phyloP scores from a whole-genome alignment of 2,797 vertebrate genomes.

The Onychomys arenicola region DNA sequence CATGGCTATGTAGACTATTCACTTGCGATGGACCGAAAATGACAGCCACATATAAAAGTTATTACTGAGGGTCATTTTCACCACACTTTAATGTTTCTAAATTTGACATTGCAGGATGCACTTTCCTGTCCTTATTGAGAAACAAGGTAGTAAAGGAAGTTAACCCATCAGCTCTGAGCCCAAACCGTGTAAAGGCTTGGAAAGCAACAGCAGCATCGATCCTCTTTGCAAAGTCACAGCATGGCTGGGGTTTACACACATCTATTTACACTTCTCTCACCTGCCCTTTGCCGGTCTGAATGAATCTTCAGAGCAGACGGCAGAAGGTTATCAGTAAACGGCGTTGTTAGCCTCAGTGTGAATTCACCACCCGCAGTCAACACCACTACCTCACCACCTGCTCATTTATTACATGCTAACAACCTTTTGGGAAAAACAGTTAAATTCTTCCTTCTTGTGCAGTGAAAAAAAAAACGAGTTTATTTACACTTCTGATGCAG shows the following conservation, averaged over 20 bases:
- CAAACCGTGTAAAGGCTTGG: constrained; percentile 76
- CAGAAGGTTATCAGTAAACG: constrained; percentile 86
- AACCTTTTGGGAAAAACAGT: constrained; percentile 69
- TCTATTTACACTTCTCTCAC: constrained; percentile 86
- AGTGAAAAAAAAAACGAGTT: constrained; percentile 22
- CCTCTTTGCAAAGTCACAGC: constrained; percentile 83
- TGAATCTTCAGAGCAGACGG: constrained; percentile 89
- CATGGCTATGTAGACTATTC: not conserved
- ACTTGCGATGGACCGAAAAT: not conserved
- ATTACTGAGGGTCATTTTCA: not conserved
- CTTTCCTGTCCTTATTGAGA: not conserved
- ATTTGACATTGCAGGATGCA: constrained; percentile 41
- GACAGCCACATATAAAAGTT: not conserved
- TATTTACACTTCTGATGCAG: constrained; percentile 9
- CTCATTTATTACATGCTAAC: constrained; percentile 81
- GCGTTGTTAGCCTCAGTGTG: constrained; percentile 82
- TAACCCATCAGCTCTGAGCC: constrained; percentile 46
- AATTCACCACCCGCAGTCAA: constrained; percentile 81
- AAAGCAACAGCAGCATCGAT: constrained; percentile 80
- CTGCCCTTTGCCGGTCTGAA: constrained; percentile 85
- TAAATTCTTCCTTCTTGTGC: constrained; percentile 58
- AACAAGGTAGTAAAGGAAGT: constrained; percentile 13
- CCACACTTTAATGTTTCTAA: constrained; percentile 40
- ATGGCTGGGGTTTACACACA: constrained; percentile 78
- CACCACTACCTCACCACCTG: constrained; percentile 82